These are phyloP conservation scores for Ctenopoma multispine DNA, from an alignment of 2,797 vertebrate genomes.

Conservation along the genomic window DNA sequence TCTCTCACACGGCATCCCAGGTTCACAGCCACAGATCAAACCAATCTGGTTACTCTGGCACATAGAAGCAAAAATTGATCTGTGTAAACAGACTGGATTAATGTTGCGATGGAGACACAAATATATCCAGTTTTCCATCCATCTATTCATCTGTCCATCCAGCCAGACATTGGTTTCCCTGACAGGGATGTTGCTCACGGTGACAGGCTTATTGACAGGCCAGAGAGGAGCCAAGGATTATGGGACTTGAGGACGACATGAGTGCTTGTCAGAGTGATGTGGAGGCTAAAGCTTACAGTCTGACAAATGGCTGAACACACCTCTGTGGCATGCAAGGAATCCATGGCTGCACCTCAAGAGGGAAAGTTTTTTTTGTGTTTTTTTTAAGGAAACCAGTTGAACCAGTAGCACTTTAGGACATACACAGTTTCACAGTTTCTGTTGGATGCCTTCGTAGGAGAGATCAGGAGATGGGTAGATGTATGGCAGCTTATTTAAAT, in stretches of 20 bases:
- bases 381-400: conserved; percentile 59
- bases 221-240: conserved; percentile 52
- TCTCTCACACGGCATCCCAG: conserved; percentile 29
- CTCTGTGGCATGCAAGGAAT: conserved; percentile 63
- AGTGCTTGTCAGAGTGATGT: conserved; percentile 57
- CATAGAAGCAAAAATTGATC: conserved; percentile 62
- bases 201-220: conserved; percentile 71
- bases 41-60: conserved; percentile 45
- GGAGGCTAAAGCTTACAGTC: conserved; percentile 27
- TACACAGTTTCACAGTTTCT: background rate
- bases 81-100: conserved; percentile 55
- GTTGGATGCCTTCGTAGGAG: conserved; percentile 12
- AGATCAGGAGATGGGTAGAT: conserved; percentile 20
- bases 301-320: conserved; percentile 45
- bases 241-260: conserved; percentile 53
- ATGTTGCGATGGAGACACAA: conserved; percentile 32
- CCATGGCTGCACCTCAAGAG: conserved; percentile 15
- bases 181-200: conserved; percentile 57
- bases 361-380: background rate
- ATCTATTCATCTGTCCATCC: conserved; percentile 45
- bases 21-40: conserved; percentile 33
- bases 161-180: conserved; percentile 39
- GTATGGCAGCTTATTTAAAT: conserved; percentile 60
- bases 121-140: conserved; percentile 59
- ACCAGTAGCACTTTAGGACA: conserved; percentile 53